Evolutionary conservation across 2,888 invertebrate genomes (phyloP).

Genomic region (Mesoligia furuncula): DNA sequence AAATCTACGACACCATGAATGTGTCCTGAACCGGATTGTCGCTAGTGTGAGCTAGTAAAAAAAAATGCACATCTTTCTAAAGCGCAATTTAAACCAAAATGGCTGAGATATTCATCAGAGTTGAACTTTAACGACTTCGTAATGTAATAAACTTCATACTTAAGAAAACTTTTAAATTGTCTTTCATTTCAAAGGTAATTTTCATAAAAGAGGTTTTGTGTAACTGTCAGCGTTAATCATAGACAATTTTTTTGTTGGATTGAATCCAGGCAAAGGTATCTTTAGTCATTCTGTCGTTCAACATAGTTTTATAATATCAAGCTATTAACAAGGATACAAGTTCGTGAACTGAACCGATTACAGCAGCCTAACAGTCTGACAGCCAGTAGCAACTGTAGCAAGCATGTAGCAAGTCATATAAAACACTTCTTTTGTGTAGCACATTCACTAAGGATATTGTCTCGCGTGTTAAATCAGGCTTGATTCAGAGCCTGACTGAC

Average conservation of each 20-base stretch:
- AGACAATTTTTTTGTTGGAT: slow-evolving; percentile 2
- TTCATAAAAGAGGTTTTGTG: slow-evolving; percentile 5
- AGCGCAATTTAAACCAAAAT: slow-evolving; percentile 46
- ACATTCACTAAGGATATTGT: slow-evolving; percentile 60
- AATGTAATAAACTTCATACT: slow-evolving; percentile 33
- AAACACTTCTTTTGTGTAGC: slow-evolving; percentile 56
- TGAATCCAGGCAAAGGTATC: slow-evolving; percentile 8
- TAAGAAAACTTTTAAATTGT: slow-evolving; percentile 17
- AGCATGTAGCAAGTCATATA: slow-evolving; percentile 46
- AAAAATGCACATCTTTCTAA: slow-evolving; percentile 49
- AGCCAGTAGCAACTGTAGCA: slow-evolving; percentile 38
- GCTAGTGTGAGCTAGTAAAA: slow-evolving; percentile 44
- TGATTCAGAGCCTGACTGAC: slow-evolving; percentile 50
- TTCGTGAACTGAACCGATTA: slow-evolving; percentile 50
- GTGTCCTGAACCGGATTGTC: slow-evolving; percentile 44
- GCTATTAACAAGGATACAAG: slow-evolving; percentile 30
- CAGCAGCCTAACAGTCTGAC: slow-evolving; percentile 28
- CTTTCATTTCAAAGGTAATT: background rate
- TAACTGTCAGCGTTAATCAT: slow-evolving; percentile 1
- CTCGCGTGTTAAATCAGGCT: slow-evolving; percentile 49
- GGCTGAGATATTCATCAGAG: slow-evolving; percentile 47
- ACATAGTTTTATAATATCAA: slow-evolving; percentile 21
- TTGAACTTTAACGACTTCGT: slow-evolving; percentile 50
- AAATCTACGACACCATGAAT: slow-evolving; percentile 36
- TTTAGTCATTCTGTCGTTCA: slow-evolving; percentile 6